Percentiles rank a stretch among this genome's conserved stretches.
phyloP scores from a whole-genome alignment of 2,797 vertebrate species.

The Alauda arvensis region DNA sequence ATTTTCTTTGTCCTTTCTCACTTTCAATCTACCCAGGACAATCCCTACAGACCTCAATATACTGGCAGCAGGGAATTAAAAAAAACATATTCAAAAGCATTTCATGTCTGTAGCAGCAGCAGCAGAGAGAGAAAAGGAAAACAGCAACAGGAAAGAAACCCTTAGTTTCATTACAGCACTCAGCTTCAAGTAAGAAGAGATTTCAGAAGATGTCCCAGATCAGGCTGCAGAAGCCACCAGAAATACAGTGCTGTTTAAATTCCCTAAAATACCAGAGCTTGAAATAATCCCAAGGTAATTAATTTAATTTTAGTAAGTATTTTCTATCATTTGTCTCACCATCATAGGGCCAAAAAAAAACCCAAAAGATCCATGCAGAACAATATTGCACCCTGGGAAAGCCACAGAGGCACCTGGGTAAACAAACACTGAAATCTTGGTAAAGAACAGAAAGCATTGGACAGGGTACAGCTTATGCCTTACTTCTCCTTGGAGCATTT shows the following conservation, averaged over 20 bases:
- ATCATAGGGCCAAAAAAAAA: rapidly evolving
- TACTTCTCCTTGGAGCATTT: neutral
- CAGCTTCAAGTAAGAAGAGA: neutral
- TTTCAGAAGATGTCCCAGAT: neutral
- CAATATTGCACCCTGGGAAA: neutral
- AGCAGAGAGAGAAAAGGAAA: neutral
- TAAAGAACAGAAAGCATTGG: neutral
- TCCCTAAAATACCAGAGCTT: neutral
- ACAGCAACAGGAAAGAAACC: neutral
- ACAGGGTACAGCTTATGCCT: neutral
- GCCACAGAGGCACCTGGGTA: neutral
- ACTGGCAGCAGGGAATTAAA: neutral
- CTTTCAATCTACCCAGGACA: neutral
- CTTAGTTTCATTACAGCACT: neutral
- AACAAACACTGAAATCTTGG: neutral
- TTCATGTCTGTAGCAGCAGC: neutral
- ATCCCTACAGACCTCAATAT: neutral
- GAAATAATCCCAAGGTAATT: neutral
- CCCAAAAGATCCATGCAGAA: neutral
- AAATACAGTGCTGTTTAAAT: neutral
- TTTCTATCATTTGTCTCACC: neutral
- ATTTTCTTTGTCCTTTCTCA: neutral
- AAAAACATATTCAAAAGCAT: neutral
- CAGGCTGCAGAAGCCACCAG: neutral
- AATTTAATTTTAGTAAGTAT: neutral